Conservation (phyloP, 2,113 vertebrate genomes). For the Melanocharis versteri region DNA sequence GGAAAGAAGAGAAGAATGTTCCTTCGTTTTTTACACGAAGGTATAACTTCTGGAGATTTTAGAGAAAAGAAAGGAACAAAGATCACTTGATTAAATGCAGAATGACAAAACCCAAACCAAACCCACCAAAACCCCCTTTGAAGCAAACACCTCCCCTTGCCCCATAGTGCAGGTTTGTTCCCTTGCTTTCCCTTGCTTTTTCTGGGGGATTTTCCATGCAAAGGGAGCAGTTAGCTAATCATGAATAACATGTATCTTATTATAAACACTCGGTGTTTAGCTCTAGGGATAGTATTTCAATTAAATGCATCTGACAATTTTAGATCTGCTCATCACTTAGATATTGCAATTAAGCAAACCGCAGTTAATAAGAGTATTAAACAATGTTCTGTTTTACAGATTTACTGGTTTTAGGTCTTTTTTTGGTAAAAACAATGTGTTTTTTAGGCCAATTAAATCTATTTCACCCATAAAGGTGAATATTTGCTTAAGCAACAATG, state of each 20-base stretch:
- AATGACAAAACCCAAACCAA: neutral
- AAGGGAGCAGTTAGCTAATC: neutral
- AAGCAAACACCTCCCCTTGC: neutral
- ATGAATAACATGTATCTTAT: neutral
- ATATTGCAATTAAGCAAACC: conserved; percentile 14
- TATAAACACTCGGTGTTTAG: conserved; percentile 13
- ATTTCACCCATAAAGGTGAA: neutral
- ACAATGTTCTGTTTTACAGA: neutral
- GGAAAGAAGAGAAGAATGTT: neutral
- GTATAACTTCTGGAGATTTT: neutral
- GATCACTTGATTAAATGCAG: neutral
- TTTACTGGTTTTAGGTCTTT: neutral
- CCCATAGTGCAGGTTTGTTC: neutral
- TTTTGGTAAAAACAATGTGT: neutral
- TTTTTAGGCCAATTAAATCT: neutral
- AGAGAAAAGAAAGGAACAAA: neutral
- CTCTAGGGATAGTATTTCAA: conserved; percentile 24
- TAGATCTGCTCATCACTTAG: conserved; percentile 12
- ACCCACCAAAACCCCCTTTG: neutral
- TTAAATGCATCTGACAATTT: conserved; percentile 43
- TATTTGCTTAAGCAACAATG: neutral
- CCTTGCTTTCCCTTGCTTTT: neutral
- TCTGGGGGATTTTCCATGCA: neutral
- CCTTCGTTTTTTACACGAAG: neutral
- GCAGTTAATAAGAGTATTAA: conserved; percentile 3